Evolutionary conservation across 2,113 vertebrate genomes (phyloP), one percentile per base, ranked within the genome.

Genomic region (Pelodiscus sinensis): DNA sequence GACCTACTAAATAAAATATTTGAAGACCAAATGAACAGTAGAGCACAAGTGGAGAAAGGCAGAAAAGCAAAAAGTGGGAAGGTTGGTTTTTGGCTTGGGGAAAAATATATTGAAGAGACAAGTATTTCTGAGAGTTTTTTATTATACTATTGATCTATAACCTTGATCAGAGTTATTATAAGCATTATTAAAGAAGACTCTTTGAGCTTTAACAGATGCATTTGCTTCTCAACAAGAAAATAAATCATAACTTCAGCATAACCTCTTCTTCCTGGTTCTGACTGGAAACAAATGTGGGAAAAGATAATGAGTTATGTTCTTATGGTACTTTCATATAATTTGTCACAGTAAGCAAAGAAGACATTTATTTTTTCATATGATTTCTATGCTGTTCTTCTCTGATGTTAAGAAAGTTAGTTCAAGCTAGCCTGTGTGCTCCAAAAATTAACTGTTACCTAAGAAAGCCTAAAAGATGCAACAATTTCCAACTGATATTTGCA

Each of bases 211-310:
- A 19, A 75, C 22, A 25, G 6, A 38, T 44, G 71, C 21, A 44
- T 75, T 75, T 81, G 25, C 0, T 1, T 68, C 18, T 31, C 56
- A 88, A 60, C 51, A 88, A 27, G 87, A 89, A 79, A 13, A 9
- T 6, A 87, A 93, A 88, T 82, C 54, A 25, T n/a, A 56, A 2
- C 1, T 86, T 78, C 31, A 25, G 10, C 57, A 79, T 87, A 16
- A 1, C 10, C 27, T 11, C 25, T 3, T 60, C 87, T 90, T 8
- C 3, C 2, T 88, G 1, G 0, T 75, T 92, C 58, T 77, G 54
- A 81, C 84, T 86, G 82, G 57, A 96, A 85, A 21, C 31, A 95
- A 85, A 90, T 87, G 54, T 18, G 31, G 88, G 4, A n/a, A 29
- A 75, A 89, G 85, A 62, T 4, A 24, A 14, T 4, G 1, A 14